These are phyloP conservation scores for Rhinoraja longicauda DNA, from an alignment of 2,797 vertebrate genomes.

Conservation along the genomic window DNA sequence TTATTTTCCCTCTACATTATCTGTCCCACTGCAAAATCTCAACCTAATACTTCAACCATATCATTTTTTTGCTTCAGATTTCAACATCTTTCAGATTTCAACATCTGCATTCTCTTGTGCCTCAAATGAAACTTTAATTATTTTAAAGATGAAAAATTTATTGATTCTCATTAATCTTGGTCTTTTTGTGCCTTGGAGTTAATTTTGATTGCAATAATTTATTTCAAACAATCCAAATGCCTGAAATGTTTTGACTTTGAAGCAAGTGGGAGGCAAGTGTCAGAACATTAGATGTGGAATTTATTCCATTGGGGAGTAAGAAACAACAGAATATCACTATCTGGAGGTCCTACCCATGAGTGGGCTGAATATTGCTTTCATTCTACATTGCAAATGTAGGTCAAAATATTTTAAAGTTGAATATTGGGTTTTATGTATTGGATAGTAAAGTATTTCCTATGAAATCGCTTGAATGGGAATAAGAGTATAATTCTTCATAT, in stretches of 20 bases:
- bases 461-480: not conserved
- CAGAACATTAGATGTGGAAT: slow-evolving; percentile 1
- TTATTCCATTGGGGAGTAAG: not conserved
- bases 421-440: not conserved
- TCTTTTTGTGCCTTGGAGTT: not conserved
- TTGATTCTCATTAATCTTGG: not conserved
- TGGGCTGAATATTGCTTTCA: not conserved
- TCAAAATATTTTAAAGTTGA: not conserved
- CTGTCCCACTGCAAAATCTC: too few species aligned
- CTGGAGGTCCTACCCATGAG: not conserved
- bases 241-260: not conserved
- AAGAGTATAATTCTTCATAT: not conserved
- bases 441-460: not conserved
- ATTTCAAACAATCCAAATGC: not conserved
- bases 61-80: too few species aligned
- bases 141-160: not conserved
- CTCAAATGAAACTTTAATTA: not conserved
- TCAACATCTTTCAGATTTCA: too few species aligned
- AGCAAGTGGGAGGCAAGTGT: not conserved
- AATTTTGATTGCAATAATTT: not conserved
- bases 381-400: not conserved
- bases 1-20: too few species aligned
- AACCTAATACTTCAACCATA: too few species aligned
- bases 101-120: too few species aligned
- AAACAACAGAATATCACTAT: not conserved